Evolutionary conservation across 2,888 invertebrate genomes (phyloP).

Genomic region (Aporophyla lueneburgensis): DNA sequence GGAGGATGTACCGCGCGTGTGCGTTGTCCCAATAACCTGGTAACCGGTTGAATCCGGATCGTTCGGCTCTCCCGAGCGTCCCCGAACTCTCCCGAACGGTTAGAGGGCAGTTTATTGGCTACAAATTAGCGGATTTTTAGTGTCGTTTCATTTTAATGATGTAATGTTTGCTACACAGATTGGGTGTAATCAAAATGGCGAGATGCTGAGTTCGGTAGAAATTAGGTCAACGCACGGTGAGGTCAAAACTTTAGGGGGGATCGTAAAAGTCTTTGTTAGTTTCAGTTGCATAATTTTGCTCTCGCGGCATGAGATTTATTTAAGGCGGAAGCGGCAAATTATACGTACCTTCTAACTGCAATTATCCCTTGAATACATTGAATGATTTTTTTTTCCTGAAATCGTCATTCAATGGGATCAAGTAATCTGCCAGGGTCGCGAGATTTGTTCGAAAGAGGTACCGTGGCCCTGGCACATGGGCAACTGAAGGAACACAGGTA

Average conservation of each 20-base stretch:
- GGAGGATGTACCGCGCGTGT: constrained; percentile 69
- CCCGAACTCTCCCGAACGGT: constrained; percentile 57
- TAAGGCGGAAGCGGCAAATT: too few species aligned
- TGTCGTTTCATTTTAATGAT: constrained; percentile 21
- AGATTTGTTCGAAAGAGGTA: too few species aligned
- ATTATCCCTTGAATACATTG: too few species aligned
- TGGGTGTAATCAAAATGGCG: constrained; percentile 5
- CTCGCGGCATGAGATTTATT: not conserved
- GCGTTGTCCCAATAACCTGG: constrained; percentile 72
- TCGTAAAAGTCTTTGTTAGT: constrained; percentile 1
- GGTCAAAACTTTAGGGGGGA: not conserved
- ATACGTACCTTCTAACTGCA: too few species aligned
- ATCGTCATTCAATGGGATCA: too few species aligned
- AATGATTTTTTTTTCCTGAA: too few species aligned
- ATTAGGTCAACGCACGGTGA: not conserved
- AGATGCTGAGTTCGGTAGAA: not conserved
- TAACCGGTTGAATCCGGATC: constrained; percentile 61
- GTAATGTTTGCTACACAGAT: constrained; percentile 10
- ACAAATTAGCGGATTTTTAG: constrained; percentile 36
- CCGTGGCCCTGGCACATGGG: too few species aligned
- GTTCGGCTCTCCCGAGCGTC: constrained; percentile 57
- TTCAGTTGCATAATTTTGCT: not conserved
- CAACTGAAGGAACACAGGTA: too few species aligned
- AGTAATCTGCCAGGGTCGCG: too few species aligned
- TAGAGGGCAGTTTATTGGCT: constrained; percentile 41